Percentiles rank a stretch among this genome's conserved stretches.
Evolutionary conservation across 2,797 vertebrate genomes (phyloP).

Genomic region (Coregonus suidteri): DNA sequence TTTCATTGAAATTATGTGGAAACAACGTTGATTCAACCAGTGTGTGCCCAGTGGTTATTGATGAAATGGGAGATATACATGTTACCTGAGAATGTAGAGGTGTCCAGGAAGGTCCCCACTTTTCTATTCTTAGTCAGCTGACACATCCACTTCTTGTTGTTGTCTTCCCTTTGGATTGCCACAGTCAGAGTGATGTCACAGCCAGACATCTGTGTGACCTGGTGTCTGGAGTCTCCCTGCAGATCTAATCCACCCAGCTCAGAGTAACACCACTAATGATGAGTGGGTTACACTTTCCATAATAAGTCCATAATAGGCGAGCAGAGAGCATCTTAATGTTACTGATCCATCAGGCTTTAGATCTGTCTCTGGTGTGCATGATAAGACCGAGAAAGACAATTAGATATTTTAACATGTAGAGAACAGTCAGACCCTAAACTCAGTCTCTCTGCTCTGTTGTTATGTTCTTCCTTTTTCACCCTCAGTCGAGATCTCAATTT

Average conservation of each 20-base stretch:
- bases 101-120: neutral
- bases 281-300: neutral
- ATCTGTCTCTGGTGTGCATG: neutral
- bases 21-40: too few relatives aligned
- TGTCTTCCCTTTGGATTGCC: neutral
- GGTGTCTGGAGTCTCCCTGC: neutral
- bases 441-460: conserved; percentile 7
- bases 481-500: too few relatives aligned
- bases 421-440: conserved; percentile 6
- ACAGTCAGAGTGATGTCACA: conserved; percentile 11
- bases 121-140: neutral
- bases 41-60: too few relatives aligned
- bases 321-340: neutral
- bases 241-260: conserved; percentile 6
- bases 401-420: neutral
- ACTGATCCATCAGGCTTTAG: neutral
- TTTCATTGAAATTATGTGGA: too few relatives aligned
- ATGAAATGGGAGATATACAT: too few relatives aligned
- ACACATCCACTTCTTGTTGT: neutral
- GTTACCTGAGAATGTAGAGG: neutral
- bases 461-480: too few relatives aligned
- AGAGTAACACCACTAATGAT: neutral
- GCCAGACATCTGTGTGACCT: neutral
- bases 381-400: neutral
- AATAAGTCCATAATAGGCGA: neutral